phyloP scores from a whole-genome alignment of 2,888 invertebrate species.

The Dicranocentrus wangi region DNA sequence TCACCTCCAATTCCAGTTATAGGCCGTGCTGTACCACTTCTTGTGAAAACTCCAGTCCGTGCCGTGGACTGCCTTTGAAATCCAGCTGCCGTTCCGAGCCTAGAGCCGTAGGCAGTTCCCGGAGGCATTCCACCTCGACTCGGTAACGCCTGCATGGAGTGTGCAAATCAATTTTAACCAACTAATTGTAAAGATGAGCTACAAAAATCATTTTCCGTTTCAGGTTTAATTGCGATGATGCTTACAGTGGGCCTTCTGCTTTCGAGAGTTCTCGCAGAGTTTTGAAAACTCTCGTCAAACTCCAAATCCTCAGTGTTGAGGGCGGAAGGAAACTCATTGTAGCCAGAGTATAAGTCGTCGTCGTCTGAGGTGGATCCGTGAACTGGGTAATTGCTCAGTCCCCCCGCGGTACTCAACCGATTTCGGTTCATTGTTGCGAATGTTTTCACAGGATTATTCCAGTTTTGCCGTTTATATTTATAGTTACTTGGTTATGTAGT shows the following conservation, averaged over 20 bases:
- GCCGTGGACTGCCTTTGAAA: slow-evolving; percentile 70
- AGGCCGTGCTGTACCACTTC: slow-evolving; percentile 71
- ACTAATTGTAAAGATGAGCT: too few species aligned
- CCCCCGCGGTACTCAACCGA: slow-evolving; percentile 37
- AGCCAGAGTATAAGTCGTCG: slow-evolving; percentile 82
- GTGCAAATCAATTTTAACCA: slow-evolving; percentile 6
- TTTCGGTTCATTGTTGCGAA: slow-evolving; percentile 36
- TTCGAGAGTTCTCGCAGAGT: slow-evolving; percentile 84
- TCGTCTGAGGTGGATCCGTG: slow-evolving; percentile 75
- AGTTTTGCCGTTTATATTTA: too few species aligned
- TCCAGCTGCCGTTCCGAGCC: slow-evolving; percentile 69
- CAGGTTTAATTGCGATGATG: too few species aligned
- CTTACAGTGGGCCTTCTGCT: slow-evolving; percentile 81
- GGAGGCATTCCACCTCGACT: slow-evolving; percentile 72
- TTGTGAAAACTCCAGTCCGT: slow-evolving; percentile 65
- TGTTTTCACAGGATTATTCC: not conserved
- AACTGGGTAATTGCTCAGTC: slow-evolving; percentile 36
- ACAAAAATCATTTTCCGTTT: too few species aligned
- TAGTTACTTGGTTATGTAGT: too few species aligned
- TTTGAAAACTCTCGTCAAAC: slow-evolving; percentile 84
- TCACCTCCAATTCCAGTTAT: slow-evolving; percentile 72
- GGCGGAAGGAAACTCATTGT: slow-evolving; percentile 81
- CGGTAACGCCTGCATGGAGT: slow-evolving; percentile 59
- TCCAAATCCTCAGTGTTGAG: slow-evolving; percentile 82
- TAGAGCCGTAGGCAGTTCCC: slow-evolving; percentile 69